Percentiles rank a stretch among this genome's conserved stretches.
These are phyloP conservation scores for Somateria mollissima DNA, from an alignment of 2,797 vertebrate genomes.

Conservation along the genomic window DNA sequence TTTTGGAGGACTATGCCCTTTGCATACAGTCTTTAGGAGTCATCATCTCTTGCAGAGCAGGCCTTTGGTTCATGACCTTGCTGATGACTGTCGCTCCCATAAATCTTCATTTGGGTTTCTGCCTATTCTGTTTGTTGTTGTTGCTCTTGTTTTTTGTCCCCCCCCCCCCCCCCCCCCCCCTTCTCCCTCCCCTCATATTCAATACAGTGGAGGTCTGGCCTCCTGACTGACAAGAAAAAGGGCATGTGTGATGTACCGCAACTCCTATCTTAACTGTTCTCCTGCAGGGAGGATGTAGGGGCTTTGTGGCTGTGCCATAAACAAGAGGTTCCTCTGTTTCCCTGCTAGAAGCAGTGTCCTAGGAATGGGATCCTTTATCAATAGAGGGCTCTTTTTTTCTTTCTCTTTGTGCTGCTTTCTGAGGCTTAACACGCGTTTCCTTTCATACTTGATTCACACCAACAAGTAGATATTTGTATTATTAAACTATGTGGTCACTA, in stretches of 20 bases:
- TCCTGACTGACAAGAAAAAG: not conserved
- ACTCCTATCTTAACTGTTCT: not conserved
- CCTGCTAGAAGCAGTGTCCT: not conserved
- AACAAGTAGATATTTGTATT: not conserved
- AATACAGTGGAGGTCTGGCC: not conserved
- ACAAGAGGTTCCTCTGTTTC: not conserved
- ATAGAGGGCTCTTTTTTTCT: not conserved
- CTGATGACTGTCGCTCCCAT: not conserved
- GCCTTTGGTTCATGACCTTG: not conserved
- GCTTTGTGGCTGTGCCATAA: not conserved
- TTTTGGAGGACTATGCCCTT: not conserved
- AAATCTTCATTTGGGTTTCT: not conserved
- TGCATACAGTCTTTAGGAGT: not conserved
- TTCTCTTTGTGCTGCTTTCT: not conserved
- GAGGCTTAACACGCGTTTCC: not conserved
- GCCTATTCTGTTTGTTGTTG: not conserved
- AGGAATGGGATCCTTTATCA: not conserved
- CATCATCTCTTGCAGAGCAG: not conserved
- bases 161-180: no score
- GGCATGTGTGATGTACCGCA: rapidly evolving
- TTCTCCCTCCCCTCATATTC: not conserved
- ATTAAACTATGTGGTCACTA: not conserved
- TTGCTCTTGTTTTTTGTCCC: not conserved
- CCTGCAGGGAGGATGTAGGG: not conserved
- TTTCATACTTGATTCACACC: not conserved